A percentile compares a stretch with the other conserved stretches of the same genome.
Evolutionary conservation across 1,140 invertebrate genomes (phyloP).

Genomic region (Campoletis sonorensis): DNA sequence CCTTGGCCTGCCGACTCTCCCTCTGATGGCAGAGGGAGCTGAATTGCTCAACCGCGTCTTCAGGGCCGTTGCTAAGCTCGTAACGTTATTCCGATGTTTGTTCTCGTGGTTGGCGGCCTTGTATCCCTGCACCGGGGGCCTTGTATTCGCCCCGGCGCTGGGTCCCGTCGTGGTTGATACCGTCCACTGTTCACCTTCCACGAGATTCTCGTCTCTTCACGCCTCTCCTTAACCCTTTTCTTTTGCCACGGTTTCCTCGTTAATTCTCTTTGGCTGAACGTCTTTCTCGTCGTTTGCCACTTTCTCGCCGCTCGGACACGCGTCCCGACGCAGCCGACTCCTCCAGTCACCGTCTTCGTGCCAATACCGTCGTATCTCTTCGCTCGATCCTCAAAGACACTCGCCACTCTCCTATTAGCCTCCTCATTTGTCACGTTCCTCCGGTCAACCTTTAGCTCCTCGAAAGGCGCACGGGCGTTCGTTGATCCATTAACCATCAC

Average conservation of each 20-base stretch:
- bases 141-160: constrained; percentile 72
- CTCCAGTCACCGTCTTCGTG: constrained; percentile 65
- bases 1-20: constrained; percentile 67
- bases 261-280: background rate
- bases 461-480: constrained; percentile 43
- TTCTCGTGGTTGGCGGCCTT: constrained; percentile 55
- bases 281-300: constrained; percentile 48
- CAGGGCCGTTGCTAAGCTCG: constrained; percentile 74
- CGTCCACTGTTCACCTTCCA: constrained; percentile 30
- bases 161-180: constrained; percentile 72
- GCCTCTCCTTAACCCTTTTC: background rate
- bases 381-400: constrained; percentile 50
- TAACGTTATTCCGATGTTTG: constrained; percentile 55
- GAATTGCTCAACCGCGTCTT: constrained; percentile 65
- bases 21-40: constrained; percentile 69
- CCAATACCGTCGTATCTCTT: constrained; percentile 50
- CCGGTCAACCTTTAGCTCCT: constrained; percentile 36
- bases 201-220: background rate
- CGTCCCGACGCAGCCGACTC: constrained; percentile 56
- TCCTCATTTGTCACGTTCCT: constrained; percentile 50
- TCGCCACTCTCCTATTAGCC: constrained; percentile 13
- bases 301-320: constrained; percentile 52
- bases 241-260: constrained; percentile 20
- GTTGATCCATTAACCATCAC: constrained; percentile 57
- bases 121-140: constrained; percentile 74